A percentile compares a stretch with the other conserved stretches of the same genome.
These are phyloP conservation scores for Nestor notabilis DNA, from an alignment of 2,113 vertebrate species.

Conservation along the genomic window DNA sequence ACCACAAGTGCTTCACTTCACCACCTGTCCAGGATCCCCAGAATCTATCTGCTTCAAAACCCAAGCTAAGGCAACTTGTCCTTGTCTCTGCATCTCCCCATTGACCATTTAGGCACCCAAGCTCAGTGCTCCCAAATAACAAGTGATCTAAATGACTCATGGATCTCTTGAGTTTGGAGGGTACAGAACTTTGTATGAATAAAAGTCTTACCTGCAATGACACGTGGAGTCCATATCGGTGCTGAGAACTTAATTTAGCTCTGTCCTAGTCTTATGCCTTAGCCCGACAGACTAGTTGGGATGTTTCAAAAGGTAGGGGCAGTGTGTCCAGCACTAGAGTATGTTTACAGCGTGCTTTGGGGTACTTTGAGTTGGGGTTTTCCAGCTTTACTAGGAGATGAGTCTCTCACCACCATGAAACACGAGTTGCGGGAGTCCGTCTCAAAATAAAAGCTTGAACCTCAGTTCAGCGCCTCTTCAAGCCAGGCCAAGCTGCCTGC, in stretches of 20 bases:
- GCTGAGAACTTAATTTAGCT: background rate
- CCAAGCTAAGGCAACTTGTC: background rate
- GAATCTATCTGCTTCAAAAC: background rate
- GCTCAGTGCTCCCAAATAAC: background rate
- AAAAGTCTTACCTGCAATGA: background rate
- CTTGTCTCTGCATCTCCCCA: background rate
- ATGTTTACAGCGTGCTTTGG: background rate
- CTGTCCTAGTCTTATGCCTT: background rate
- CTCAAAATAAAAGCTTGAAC: background rate
- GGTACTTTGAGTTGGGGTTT: background rate
- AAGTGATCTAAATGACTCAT: background rate
- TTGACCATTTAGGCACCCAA: background rate
- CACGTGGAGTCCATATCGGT: background rate
- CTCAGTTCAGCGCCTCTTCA: background rate
- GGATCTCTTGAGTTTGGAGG: background rate
- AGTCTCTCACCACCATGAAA: background rate
- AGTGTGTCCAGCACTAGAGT: background rate
- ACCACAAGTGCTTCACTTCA: background rate
- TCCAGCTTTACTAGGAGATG: background rate
- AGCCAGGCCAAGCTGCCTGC: conserved; percentile 24
- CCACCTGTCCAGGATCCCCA: background rate
- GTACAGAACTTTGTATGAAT: background rate
- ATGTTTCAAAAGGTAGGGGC: background rate
- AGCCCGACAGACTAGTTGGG: background rate
- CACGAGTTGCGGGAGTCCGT: background rate